A percentile compares a stretch with the other conserved stretches of the same genome.
These are phyloP conservation scores for Leucozona laternaria DNA, from an alignment of 2,888 invertebrate species.

Conservation along the genomic window DNA sequence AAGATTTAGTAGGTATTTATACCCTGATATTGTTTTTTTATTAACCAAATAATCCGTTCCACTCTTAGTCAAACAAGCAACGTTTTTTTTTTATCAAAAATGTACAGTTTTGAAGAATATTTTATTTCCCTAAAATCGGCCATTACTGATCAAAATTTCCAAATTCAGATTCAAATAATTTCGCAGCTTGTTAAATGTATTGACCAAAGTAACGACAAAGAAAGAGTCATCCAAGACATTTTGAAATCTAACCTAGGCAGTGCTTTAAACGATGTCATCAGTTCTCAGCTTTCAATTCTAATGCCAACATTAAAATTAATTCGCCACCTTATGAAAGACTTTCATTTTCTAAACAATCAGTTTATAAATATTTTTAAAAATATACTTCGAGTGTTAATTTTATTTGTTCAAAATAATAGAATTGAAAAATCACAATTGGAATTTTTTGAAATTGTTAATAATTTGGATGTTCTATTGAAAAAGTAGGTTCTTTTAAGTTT, in stretches of 20 bases:
- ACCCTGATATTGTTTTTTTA: background rate
- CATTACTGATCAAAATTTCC: conserved; percentile 13
- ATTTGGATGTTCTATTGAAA: conserved; percentile 48
- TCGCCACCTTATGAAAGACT: conserved; percentile 41
- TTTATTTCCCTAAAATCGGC: conserved; percentile 36
- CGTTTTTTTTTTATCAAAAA: background rate
- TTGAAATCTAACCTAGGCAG: conserved; percentile 26
- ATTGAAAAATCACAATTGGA: conserved; percentile 45
- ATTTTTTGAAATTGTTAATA: conserved; percentile 47
- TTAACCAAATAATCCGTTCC: background rate
- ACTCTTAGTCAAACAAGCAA: background rate
- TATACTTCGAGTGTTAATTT: conserved; percentile 48
- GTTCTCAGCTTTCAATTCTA: conserved; percentile 36
- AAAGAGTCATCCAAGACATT: conserved; percentile 5
- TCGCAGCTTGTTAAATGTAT: conserved; percentile 22
- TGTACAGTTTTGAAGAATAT: conserved; percentile 33
- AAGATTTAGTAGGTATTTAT: background rate
- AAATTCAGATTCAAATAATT: conserved; percentile 30
- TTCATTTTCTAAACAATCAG: conserved; percentile 42
- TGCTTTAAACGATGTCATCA: conserved; percentile 43
- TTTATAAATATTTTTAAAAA: conserved; percentile 63
- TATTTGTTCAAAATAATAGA: conserved; percentile 42
- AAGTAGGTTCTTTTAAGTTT: conserved; percentile 33
- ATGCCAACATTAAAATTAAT: conserved; percentile 50
- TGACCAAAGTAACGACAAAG: conserved; percentile 9